A percentile compares a stretch with the other conserved stretches of the same genome.
These are phyloP conservation scores for Miltochrista miniata DNA, from an alignment of 2,888 invertebrate species.

Conservation along the genomic window DNA sequence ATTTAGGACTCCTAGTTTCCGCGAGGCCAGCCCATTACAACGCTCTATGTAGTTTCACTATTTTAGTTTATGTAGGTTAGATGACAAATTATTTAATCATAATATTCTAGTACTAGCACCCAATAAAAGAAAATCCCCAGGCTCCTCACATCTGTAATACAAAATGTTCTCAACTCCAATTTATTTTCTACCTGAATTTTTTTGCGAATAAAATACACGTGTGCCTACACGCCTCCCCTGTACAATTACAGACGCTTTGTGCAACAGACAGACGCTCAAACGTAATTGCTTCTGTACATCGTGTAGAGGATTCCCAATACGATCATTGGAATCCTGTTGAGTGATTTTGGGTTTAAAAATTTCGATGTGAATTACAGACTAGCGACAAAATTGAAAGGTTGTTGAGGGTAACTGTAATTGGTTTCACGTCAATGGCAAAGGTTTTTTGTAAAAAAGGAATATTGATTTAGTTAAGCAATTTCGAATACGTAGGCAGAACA, in stretches of 20 bases:
- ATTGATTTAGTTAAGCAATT: too few species aligned
- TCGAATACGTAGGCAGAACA: too few species aligned
- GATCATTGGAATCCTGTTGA: conserved; percentile 10
- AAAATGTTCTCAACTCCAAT: conserved; percentile 35
- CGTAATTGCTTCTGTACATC: conserved; percentile 39
- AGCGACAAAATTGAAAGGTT: neutral
- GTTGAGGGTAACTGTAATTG: neutral
- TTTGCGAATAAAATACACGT: conserved; percentile 27
- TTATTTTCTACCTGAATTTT: conserved; percentile 38
- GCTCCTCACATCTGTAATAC: conserved; percentile 8
- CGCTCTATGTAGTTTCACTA: too few species aligned
- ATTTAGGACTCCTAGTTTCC: too few species aligned
- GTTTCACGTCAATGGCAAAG: neutral
- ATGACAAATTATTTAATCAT: too few species aligned
- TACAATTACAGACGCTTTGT: conserved; percentile 33
- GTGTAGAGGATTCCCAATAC: conserved; percentile 36
- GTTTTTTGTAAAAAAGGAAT: too few species aligned
- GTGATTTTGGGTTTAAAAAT: neutral
- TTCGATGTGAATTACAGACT: neutral
- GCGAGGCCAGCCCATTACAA: too few species aligned
- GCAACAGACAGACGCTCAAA: conserved; percentile 35
- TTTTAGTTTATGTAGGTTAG: too few species aligned
- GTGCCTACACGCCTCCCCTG: neutral
- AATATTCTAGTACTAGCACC: neutral
- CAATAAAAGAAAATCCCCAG: conserved; percentile 7